Conservation (phyloP, 2,888 invertebrate species). For the Pyrrhia umbra region DNA sequence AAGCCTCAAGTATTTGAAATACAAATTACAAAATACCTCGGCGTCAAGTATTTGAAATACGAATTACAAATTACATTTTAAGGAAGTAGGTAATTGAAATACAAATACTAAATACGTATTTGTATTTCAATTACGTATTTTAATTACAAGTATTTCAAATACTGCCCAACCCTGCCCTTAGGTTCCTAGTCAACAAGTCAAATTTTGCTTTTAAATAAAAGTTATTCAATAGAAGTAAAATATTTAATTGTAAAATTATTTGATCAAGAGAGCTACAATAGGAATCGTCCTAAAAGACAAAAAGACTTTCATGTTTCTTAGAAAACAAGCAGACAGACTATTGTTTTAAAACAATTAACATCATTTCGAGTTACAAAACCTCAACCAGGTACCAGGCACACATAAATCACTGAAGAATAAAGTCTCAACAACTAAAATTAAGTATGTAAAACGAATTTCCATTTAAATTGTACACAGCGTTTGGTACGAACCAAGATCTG, state of each 20-base stretch:
- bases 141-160: conserved; percentile 15
- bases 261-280: no score
- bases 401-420: conserved; percentile 27
- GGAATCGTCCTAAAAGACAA: no score
- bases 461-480: conserved; percentile 59
- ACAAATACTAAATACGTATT: conserved; percentile 11
- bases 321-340: conserved; percentile 1
- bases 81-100: not conserved
- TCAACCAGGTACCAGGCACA: conserved; percentile 37
- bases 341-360: conserved; percentile 30
- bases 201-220: no score
- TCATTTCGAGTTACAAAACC: conserved; percentile 25
- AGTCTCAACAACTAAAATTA: conserved; percentile 48
- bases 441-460: conserved; percentile 56
- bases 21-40: no score
- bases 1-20: no score
- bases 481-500: conserved; percentile 40
- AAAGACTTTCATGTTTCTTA: not conserved
- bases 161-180: conserved; percentile 9
- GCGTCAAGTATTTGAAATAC: no score
- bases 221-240: no score
- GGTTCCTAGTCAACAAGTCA: no score
- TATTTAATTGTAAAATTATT: no score
- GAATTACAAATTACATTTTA: no score
- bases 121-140: conserved; percentile 21